Percentiles rank a stretch among this genome's conserved stretches.
phyloP scores from a whole-genome alignment of 2,888 invertebrate genomes.

The Zaprionus lineosus region DNA sequence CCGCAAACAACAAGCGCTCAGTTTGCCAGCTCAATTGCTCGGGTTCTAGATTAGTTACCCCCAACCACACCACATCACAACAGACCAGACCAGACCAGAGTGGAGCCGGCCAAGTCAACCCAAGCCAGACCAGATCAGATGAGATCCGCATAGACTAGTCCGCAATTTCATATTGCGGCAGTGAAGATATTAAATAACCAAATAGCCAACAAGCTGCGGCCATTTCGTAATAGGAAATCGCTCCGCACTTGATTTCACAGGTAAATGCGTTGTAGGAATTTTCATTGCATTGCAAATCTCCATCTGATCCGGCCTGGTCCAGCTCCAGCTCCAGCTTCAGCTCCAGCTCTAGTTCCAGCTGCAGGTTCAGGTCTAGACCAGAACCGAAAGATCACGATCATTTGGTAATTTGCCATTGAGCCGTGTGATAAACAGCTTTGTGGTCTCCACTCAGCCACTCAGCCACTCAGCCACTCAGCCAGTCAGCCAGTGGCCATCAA shows the following conservation, averaged over 20 bases:
- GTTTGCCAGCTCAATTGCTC: conserved; percentile 56
- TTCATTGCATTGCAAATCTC: conserved; percentile 17
- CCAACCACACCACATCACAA: conserved; percentile 12
- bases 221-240: conserved; percentile 76
- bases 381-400: conserved; percentile 45
- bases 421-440: conserved; percentile 73
- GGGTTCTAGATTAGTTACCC: conserved; percentile 63
- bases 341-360: not conserved
- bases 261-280: conserved; percentile 67
- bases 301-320: too few species aligned
- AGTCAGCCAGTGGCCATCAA: conserved; percentile 36
- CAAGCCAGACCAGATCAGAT: conserved; percentile 1
- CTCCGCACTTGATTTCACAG: conserved; percentile 70
- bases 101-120: too few species aligned
- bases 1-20: conserved; percentile 62
- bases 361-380: not conserved
- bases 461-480: too few species aligned
- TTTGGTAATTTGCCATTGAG: conserved; percentile 68
- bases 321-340: not conserved
- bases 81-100: too few species aligned
- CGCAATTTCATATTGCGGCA: conserved; percentile 65
- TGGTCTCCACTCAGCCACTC: too few species aligned
- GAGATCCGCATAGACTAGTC: conserved; percentile 11
- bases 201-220: conserved; percentile 71
- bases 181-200: conserved; percentile 72